Conservation (phyloP, 2,797 vertebrate genomes). For the Eulemur coronatus region DNA sequence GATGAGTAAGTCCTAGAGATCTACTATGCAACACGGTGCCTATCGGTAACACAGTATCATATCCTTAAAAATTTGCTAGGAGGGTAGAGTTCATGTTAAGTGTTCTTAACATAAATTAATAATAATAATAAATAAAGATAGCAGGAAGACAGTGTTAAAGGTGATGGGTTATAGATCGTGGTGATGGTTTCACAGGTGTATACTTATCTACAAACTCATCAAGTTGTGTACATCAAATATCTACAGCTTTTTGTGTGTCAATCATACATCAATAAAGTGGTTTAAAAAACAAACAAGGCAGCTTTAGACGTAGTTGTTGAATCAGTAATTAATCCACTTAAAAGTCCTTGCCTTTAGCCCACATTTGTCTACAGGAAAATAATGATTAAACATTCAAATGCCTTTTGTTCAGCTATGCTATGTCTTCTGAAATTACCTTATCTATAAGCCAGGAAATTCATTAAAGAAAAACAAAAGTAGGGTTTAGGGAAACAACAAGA, state of each 20-base stretch:
- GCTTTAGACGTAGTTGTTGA: not conserved
- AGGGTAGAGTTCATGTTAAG: not conserved
- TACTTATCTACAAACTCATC: not conserved
- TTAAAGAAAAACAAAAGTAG: not conserved
- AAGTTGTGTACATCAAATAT: not conserved
- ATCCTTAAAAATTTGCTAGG: too few species aligned
- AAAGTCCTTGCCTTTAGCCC: not conserved
- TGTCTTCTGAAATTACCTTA: not conserved
- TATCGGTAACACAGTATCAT: accelerated
- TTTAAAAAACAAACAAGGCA: not conserved
- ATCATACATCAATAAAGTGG: not conserved
- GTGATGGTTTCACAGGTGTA: not conserved
- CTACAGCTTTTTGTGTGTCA: not conserved
- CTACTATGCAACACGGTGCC: not conserved
- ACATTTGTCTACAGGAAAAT: not conserved
- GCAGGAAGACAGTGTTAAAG: not conserved
- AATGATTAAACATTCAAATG: not conserved
- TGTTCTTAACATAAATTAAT: not conserved
- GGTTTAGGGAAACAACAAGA: not conserved
- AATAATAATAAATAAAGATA: not conserved
- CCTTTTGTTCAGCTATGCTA: not conserved
- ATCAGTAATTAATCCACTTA: not conserved
- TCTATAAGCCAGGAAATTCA: not conserved
- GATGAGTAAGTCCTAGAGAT: not conserved
- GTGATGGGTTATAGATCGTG: not conserved